Conservation (phyloP, 2,888 invertebrate species). For the Mythimna ferrago region DNA sequence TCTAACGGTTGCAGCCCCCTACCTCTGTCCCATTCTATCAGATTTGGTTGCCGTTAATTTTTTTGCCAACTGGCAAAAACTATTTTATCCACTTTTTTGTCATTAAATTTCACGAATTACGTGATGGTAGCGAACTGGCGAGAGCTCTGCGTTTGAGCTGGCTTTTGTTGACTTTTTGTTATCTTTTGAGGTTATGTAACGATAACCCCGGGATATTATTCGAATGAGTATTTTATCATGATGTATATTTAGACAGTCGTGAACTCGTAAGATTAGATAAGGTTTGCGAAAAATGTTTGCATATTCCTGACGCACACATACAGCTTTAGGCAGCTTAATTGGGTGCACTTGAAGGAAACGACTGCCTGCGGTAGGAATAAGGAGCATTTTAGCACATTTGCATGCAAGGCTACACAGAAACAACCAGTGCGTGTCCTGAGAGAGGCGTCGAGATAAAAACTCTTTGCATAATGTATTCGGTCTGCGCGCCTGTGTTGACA, state of each 20-base stretch:
- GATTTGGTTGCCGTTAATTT: conserved; percentile 84
- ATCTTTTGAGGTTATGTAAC: conserved; percentile 71
- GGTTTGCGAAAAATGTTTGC: conserved; percentile 40
- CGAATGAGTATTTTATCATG: conserved; percentile 54
- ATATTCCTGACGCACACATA: conserved; percentile 1
- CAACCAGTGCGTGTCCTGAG: conserved; percentile 70
- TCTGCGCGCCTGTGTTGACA: conserved; percentile 74
- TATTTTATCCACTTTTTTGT: conserved; percentile 79
- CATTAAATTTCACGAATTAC: conserved; percentile 85
- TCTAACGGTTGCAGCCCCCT: conserved; percentile 70
- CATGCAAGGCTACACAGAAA: conserved; percentile 75
- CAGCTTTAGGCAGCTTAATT: conserved; percentile 15
- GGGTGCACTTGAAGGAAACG: conserved; percentile 32
- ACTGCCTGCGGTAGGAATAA: conserved; percentile 46
- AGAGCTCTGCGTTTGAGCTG: conserved; percentile 69
- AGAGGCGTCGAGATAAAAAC: conserved; percentile 76
- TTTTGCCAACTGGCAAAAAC: conserved; percentile 76
- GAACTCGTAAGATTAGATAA: conserved; percentile 51
- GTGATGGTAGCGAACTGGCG: conserved; percentile 78
- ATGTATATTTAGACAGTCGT: conserved; percentile 51
- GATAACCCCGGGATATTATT: conserved; percentile 62
- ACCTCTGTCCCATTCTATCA: conserved; percentile 73
- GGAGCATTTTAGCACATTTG: conserved; percentile 74
- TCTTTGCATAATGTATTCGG: conserved; percentile 80
- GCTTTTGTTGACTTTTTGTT: conserved; percentile 69